Conservation (phyloP, 2,113 vertebrate genomes). For the Lasiurus borealis region DNA sequence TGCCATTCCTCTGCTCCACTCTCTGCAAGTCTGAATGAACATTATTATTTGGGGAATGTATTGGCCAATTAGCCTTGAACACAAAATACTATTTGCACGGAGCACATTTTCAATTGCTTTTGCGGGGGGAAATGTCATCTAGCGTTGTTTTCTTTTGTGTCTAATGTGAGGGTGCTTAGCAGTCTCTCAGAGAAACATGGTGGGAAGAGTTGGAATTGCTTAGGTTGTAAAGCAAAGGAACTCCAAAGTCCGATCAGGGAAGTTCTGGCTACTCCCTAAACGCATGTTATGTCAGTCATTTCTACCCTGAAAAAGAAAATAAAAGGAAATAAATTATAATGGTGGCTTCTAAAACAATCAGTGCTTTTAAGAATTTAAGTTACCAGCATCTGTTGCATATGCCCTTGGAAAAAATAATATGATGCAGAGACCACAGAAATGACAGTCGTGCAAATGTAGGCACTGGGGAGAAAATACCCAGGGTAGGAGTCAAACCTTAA, state of each 20-base stretch:
- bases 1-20: neutral
- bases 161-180: neutral
- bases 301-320: conserved; percentile 19
- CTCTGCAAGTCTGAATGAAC: neutral
- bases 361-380: neutral
- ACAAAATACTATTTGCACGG: conserved; percentile 40
- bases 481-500: neutral
- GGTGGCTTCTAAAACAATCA: neutral
- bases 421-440: neutral
- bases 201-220: neutral
- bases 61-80: conserved; percentile 47
- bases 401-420: neutral
- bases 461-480: neutral
- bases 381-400: neutral
- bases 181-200: neutral
- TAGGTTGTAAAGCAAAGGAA: neutral
- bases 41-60: neutral
- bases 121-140: neutral
- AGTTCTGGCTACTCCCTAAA: neutral
- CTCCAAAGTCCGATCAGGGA: neutral
- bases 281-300: neutral
- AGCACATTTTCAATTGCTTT: neutral
- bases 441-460: neutral
- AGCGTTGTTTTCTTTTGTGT: neutral
- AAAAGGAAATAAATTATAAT: neutral